Evolutionary conservation across 2,797 vertebrate genomes (phyloP).

Genomic region (Dryobates pubescens): DNA sequence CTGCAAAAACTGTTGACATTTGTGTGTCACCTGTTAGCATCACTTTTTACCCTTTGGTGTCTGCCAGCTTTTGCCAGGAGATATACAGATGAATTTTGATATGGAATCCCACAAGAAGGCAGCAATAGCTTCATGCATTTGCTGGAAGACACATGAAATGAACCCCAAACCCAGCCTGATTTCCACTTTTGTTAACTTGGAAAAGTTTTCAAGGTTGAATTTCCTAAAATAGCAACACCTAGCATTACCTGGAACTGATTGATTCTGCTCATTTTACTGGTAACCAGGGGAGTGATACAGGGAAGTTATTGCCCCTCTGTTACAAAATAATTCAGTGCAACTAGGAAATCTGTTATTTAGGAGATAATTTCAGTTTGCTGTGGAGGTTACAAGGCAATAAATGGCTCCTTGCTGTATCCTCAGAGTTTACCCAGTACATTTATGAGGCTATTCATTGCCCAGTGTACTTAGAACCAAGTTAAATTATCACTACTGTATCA

Average conservation of each 20-base stretch:
- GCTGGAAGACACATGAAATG: background rate
- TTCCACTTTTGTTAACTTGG: background rate
- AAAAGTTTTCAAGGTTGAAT: conserved; percentile 48
- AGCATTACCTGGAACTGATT: conserved; percentile 55
- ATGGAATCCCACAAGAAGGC: background rate
- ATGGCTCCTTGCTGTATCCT: conserved; percentile 65
- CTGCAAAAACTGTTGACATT: background rate
- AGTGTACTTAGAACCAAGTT: conserved; percentile 52
- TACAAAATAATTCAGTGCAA: conserved; percentile 71
- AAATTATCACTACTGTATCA: conserved; percentile 53
- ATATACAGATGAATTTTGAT: background rate
- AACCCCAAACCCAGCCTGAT: background rate
- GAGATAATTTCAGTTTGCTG: conserved; percentile 74
- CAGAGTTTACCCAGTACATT: conserved; percentile 64
- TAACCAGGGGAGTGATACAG: conserved; percentile 69
- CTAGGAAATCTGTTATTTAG: conserved; percentile 75
- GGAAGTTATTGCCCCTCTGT: conserved; percentile 59
- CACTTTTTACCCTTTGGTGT: background rate
- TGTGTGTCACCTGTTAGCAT: background rate
- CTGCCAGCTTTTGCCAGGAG: background rate
- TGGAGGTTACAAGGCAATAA: conserved; percentile 73
- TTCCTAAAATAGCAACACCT: conserved; percentile 36
- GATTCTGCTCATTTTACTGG: conserved; percentile 54
- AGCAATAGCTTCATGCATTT: background rate
- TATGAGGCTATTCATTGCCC: conserved; percentile 64